Conservation (phyloP, 2,888 invertebrate genomes). For the Lacanobia oleracea region DNA sequence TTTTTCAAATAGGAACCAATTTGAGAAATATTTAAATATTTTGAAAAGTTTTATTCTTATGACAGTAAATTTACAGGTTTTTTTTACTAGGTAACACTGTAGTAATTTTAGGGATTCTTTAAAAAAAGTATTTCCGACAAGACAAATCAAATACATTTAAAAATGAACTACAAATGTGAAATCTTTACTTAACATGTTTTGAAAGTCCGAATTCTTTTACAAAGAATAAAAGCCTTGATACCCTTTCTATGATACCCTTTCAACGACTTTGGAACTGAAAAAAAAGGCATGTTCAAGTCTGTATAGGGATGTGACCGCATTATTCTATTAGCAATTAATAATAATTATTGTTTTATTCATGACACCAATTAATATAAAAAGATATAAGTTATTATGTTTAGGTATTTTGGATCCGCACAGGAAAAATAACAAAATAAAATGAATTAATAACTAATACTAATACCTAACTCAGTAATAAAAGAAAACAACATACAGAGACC, state of each 20-base stretch:
- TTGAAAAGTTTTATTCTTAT: background rate
- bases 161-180: background rate
- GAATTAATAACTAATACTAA: background rate
- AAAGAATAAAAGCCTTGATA: constrained; percentile 6
- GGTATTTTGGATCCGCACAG: no score
- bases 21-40: background rate
- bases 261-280: background rate
- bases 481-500: no score
- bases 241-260: background rate
- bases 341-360: background rate
- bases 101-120: background rate
- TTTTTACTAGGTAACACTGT: background rate
- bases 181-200: background rate
- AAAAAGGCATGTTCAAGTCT: background rate
- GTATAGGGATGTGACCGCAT: background rate
- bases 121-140: background rate
- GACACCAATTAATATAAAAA: background rate
- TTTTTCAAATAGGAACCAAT: background rate
- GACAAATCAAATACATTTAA: background rate
- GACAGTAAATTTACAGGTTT: background rate
- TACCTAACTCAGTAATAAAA: no score
- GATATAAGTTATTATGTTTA: no score
- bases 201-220: background rate
- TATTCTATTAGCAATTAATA: no score
- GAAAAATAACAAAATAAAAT: background rate